phyloP scores from a whole-genome alignment of 2,888 invertebrate species.

The Harmothoe impar region DNA sequence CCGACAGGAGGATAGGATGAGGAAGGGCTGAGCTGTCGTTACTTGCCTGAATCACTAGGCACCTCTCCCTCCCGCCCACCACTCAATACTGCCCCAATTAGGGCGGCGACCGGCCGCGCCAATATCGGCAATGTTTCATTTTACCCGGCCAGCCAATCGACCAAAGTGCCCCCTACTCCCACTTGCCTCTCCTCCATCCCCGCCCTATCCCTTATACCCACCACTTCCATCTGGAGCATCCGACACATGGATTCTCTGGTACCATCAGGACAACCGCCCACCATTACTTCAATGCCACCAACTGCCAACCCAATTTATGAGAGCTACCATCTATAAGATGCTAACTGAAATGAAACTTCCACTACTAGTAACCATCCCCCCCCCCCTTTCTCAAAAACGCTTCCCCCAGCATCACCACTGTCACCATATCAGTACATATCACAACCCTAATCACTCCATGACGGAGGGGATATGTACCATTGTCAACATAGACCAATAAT shows the following conservation, averaged over 20 bases:
- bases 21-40: not conserved
- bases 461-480: no score
- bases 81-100: slow-evolving; percentile 10
- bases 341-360: no score
- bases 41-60: not conserved
- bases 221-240: not conserved
- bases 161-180: slow-evolving; percentile 25
- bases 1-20: no score
- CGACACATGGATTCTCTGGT: not conserved
- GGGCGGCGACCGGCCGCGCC: not conserved
- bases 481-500: no score
- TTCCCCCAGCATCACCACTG: no score
- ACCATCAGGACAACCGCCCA: not conserved
- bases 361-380: not conserved
- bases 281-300: not conserved
- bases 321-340: no score
- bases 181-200: not conserved
- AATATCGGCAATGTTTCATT: slow-evolving; percentile 53
- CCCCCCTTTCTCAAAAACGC: no score
- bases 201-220: not conserved
- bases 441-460: no score
- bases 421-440: no score
- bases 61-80: not conserved
- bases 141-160: slow-evolving; percentile 44
- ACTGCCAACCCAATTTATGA: not conserved